Evolutionary conservation across 2,113 vertebrate species (phyloP).

Genomic region (Sinosuthora webbiana): DNA sequence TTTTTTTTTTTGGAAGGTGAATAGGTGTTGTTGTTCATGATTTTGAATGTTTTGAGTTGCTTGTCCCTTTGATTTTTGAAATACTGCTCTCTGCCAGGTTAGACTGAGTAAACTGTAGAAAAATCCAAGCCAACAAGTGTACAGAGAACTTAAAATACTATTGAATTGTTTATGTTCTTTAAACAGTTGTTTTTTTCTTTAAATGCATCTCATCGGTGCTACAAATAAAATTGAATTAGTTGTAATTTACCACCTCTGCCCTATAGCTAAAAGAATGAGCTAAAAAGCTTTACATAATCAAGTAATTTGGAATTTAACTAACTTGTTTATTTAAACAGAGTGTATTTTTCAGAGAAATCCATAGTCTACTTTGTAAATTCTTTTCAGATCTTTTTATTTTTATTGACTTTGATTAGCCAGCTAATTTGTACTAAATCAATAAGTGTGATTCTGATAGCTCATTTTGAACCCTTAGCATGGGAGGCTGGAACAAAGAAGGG

Average conservation of each 20-base stretch:
- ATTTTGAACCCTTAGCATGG: conserved; percentile 15
- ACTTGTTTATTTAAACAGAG: conserved; percentile 61
- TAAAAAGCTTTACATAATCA: conserved; percentile 54
- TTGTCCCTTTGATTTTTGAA: not conserved
- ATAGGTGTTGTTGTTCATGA: not conserved
- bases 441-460: conserved; percentile 57
- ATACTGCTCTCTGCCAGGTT: not conserved
- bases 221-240: conserved; percentile 56
- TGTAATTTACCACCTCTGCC: conserved; percentile 14
- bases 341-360: conserved; percentile 47
- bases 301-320: conserved; percentile 60
- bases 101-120: not conserved
- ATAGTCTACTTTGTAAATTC: conserved; percentile 50
- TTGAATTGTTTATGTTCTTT: not conserved
- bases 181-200: not conserved
- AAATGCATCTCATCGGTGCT: conserved; percentile 10
- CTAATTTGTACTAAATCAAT: conserved; percentile 75
- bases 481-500: conserved; percentile 21
- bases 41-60: not conserved
- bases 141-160: not conserved
- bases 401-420: conserved; percentile 71
- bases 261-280: conserved; percentile 14
- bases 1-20: not conserved
- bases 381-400: conserved; percentile 58
- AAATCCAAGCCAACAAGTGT: not conserved